Conservation (phyloP, 2,113 vertebrate genomes). For the Egretta garzetta region DNA sequence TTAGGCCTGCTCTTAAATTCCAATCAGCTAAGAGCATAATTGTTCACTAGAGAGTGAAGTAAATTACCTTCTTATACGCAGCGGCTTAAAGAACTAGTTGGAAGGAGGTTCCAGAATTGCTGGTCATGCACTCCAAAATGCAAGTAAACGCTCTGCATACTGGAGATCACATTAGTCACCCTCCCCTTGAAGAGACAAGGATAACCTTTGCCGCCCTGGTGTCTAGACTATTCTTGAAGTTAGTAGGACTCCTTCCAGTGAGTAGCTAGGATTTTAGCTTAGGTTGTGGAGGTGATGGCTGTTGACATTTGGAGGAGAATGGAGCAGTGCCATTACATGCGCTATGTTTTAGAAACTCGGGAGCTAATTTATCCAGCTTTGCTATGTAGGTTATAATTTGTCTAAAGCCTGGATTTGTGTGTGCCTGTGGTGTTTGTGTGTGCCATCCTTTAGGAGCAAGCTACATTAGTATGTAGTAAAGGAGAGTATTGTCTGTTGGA, state of each 20-base stretch:
- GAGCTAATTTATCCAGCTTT: neutral
- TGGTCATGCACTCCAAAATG: neutral
- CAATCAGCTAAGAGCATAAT: slow-evolving; percentile 63
- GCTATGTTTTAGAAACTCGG: accelerated
- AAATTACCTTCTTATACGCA: slow-evolving; percentile 16
- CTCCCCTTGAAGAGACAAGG: neutral
- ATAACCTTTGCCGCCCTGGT: neutral
- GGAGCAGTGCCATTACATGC: neutral
- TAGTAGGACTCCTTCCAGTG: neutral
- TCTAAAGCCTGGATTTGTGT: neutral
- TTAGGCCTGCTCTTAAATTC: slow-evolving; percentile 43
- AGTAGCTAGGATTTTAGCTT: neutral
- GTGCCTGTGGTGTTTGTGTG: neutral
- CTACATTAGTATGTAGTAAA: neutral
- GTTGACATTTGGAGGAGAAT: slow-evolving; percentile 1
- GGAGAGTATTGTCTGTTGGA: neutral
- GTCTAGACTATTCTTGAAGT: neutral
- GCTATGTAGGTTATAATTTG: neutral
- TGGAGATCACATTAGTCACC: neutral
- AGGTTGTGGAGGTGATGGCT: neutral
- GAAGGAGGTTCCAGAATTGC: neutral
- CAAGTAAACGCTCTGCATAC: neutral
- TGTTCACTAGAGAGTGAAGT: slow-evolving; percentile 22
- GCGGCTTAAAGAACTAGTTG: neutral
- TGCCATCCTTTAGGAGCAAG: neutral